Base-by-base conservation (phyloP, 2,797 vertebrate species). In the Bradypodion pumilum region DNA sequence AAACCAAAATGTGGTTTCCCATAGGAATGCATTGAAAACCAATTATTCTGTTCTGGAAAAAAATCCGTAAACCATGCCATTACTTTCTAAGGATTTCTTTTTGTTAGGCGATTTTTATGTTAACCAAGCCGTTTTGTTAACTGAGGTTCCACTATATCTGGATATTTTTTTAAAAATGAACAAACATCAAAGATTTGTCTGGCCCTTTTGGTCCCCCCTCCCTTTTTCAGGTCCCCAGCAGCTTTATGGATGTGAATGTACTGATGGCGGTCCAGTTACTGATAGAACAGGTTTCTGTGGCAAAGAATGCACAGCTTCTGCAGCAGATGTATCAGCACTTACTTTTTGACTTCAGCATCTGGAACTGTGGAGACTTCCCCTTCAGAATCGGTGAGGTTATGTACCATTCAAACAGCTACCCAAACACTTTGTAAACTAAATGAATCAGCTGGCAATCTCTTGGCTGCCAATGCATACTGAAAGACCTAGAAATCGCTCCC, bases 311-410 rank as follows among this genome's bases (percentile, higher is more conserved):
- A 25, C 95, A 95, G 10, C 96, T 99, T 73, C 95, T 99, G 85
- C 98, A 97, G 85, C 98, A 99, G 93, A 97, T 99, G 90, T 97
- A 99, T 95, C 96, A 97, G 19, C 96, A 98, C 92, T 95, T 99
- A 78, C 97, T 99, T 56, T 99, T 99, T 95, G 98, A 97, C 93
- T 99, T 99, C 92, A 97, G 95, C 93, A 97, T 99, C 96, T 99
- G 98, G 98, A 99, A 98, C 95, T 98, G 96, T 89, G 98, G 98
- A 83, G 98, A 99, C 94, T 99, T 99, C 88, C 98, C 98, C 1
- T 95, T 99, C 85, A 96, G 97, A 92, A 98, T 99, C 15, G 98
- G 98, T 99, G 65, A 96, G 97, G 44, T 49, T 37, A 79, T 76
- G 8, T 16, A 13, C 44, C 63, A 2, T 65, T 49, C 19, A 74